These are phyloP conservation scores for Phorcus lineatus DNA, from an alignment of 2,888 invertebrate species.

Conservation along the genomic window DNA sequence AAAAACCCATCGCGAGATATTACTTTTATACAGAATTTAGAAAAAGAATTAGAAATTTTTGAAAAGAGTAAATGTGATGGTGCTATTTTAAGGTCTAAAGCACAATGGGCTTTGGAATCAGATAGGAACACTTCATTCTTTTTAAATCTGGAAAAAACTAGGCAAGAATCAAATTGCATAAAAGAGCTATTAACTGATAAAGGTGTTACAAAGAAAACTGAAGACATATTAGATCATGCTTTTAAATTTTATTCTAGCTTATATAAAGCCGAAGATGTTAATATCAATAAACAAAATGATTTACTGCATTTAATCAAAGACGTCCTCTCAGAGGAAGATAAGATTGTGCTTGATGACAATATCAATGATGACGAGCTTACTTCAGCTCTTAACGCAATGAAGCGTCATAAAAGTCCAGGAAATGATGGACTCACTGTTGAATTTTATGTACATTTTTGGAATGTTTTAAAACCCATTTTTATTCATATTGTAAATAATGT, in stretches of 20 bases:
- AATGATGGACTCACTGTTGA: slow-evolving; percentile 7
- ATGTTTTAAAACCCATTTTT: not conserved
- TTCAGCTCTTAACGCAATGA: not conserved
- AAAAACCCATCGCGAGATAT: too few relatives aligned
- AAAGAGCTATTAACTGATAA: not conserved
- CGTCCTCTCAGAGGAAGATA: not conserved
- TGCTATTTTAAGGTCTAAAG: not conserved
- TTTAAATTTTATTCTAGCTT: not conserved
- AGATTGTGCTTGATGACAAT: not conserved
- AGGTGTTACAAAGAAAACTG: not conserved
- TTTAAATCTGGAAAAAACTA: not conserved
- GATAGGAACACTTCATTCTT: not conserved
- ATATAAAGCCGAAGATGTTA: not conserved
- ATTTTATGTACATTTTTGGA: not conserved
- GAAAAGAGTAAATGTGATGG: not conserved
- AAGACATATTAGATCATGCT: not conserved
- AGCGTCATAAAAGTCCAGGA: not conserved
- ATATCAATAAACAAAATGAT: not conserved
- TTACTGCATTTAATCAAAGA: not conserved
- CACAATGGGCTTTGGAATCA: not conserved
- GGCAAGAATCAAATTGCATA: not conserved
- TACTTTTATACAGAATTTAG: too few relatives aligned
- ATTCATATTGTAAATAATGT: not conserved
- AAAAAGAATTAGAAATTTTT: too few relatives aligned
- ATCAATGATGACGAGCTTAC: not conserved